phyloP scores from a whole-genome alignment of 1,140 invertebrate genomes.

The Oscheius sp. region DNA sequence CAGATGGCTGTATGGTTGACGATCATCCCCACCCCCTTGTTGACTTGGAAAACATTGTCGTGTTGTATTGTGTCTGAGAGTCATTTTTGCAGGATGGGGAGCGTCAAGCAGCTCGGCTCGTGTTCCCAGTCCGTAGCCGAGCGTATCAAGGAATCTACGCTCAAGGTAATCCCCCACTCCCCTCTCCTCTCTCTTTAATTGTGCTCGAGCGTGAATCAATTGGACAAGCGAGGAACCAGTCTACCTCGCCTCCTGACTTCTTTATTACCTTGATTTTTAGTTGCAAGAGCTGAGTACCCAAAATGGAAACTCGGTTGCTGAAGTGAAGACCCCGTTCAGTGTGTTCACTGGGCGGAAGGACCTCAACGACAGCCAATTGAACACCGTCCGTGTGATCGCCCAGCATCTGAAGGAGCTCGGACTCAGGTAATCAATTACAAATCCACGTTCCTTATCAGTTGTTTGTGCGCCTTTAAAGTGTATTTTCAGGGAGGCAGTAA shows the following conservation, averaged over 20 bases:
- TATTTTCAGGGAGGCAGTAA: background rate
- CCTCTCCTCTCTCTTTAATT: background rate
- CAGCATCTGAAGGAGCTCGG: conserved; percentile 4
- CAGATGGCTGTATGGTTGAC: too few species aligned
- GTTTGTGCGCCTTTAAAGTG: background rate
- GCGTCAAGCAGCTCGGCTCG: background rate
- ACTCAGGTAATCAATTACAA: background rate
- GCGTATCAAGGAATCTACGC: conserved; percentile 4
- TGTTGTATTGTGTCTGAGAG: too few species aligned
- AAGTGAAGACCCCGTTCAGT: background rate
- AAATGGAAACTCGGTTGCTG: background rate
- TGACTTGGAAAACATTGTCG: too few species aligned
- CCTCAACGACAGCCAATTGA: background rate
- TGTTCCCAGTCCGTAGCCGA: conserved; percentile 8
- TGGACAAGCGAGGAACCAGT: background rate
- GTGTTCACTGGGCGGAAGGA: background rate
- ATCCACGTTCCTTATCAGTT: conserved; percentile 6
- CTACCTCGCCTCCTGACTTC: background rate
- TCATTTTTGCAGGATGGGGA: conserved; percentile 1
- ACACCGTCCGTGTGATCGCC: background rate
- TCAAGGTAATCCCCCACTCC: too few species aligned
- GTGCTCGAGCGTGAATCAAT: conserved; percentile 5
- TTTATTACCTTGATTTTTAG: background rate
- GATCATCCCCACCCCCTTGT: too few species aligned
- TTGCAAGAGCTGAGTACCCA: background rate